Conservation (phyloP, 2,797 vertebrate species). For the Lacerta agilis region DNA sequence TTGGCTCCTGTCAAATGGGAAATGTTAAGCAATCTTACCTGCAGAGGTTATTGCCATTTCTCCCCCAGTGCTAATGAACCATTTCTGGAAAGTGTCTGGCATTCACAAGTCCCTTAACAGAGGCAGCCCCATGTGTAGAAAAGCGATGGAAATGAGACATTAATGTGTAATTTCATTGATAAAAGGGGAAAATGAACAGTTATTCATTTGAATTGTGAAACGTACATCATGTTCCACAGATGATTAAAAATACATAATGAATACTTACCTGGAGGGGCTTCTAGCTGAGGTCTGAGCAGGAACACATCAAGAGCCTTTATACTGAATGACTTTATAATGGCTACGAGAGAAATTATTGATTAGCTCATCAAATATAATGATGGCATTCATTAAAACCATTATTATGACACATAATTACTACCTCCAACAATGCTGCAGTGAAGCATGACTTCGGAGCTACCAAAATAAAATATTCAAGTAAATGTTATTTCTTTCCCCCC, state of each 20-base stretch:
- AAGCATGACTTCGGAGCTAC: conserved; percentile 26
- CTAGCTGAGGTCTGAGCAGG: conserved; percentile 31
- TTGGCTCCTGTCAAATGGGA: not conserved
- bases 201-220: not conserved
- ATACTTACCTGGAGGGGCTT: conserved; percentile 51
- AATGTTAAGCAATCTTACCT: not conserved
- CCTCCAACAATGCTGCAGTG: conserved; percentile 27
- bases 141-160: not conserved
- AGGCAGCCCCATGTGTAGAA: not conserved
- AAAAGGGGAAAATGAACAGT: not conserved
- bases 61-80: not conserved
- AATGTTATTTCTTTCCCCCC: not conserved
- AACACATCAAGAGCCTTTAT: conserved; percentile 23
- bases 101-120: conserved; percentile 13
- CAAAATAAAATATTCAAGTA: conserved; percentile 27
- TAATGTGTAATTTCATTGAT: not conserved
- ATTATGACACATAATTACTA: conserved; percentile 63
- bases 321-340: conserved; percentile 66
- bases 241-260: conserved; percentile 62
- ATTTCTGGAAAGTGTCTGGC: not conserved
- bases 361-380: conserved; percentile 67
- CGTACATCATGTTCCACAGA: not conserved
- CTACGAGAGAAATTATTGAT: conserved; percentile 68
- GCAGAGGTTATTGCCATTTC: not conserved
- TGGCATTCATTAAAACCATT: conserved; percentile 58